Conservation (phyloP, 2,797 vertebrate species). For the Arvicola amphibius region DNA sequence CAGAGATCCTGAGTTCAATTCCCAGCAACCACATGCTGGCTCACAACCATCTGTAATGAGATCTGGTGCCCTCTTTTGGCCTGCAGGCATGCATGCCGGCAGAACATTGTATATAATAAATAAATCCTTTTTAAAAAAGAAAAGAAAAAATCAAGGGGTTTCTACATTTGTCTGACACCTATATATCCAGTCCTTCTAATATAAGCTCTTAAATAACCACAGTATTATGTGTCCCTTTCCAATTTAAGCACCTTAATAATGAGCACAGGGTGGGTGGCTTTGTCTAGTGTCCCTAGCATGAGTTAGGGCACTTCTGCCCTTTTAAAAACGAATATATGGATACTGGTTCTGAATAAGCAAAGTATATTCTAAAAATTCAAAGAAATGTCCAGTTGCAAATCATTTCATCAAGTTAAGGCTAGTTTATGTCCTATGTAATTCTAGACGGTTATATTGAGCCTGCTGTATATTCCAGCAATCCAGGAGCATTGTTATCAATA, state of each 20-base stretch:
- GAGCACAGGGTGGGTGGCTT: not conserved
- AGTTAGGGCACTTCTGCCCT: not conserved
- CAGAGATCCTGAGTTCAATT: not conserved
- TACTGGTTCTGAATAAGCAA: not conserved
- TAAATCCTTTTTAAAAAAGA: too few species aligned
- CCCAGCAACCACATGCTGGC: too few species aligned
- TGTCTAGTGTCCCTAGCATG: not conserved
- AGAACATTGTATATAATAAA: too few species aligned
- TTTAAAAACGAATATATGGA: not conserved
- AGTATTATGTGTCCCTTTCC: not conserved
- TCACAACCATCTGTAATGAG: too few species aligned
- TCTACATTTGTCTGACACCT: not conserved
- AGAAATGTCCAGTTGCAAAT: not conserved
- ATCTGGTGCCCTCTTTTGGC: too few species aligned
- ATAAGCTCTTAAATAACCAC: not conserved
- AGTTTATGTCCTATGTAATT: not conserved
- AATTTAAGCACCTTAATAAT: not conserved
- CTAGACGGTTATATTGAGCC: not conserved
- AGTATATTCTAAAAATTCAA: slow-evolving; percentile 42
- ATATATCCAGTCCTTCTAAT: not conserved
- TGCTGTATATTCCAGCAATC: not conserved
- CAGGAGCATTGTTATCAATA: slow-evolving; percentile 9
- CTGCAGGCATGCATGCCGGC: too few species aligned
- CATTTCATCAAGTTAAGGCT: not conserved
- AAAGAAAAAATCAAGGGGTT: not conserved